Percentiles rank a stretch among this genome's conserved stretches.
phyloP scores from a whole-genome alignment of 2,113 vertebrate genomes.

The Gallinago media region DNA sequence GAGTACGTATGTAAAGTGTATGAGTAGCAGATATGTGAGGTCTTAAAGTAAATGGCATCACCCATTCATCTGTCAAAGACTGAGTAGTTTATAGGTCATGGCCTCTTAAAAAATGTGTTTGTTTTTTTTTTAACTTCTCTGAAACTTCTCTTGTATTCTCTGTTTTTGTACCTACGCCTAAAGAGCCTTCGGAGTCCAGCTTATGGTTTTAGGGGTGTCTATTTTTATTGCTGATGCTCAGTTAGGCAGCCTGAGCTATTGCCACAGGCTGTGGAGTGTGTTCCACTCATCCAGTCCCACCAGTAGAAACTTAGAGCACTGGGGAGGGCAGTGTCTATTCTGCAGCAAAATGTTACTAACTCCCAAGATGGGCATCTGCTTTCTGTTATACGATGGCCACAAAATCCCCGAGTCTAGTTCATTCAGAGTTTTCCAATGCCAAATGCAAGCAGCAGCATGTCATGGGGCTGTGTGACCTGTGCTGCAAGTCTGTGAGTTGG shows the following conservation, averaged over 20 bases:
- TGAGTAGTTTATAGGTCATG: background rate
- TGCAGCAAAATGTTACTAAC: background rate
- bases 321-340: background rate
- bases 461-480: background rate
- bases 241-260: background rate
- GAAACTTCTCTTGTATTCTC: background rate
- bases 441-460: background rate
- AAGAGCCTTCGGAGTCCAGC: background rate
- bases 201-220: background rate
- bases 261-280: fast-evolving
- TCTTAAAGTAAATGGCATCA: background rate
- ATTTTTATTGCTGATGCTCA: background rate
- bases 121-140: background rate
- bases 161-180: background rate
- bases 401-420: background rate
- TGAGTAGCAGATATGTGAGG: fast-evolving
- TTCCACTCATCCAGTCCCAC: background rate
- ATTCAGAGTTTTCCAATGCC: background rate
- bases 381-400: background rate
- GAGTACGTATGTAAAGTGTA: background rate
- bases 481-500: background rate
- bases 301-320: background rate
- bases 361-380: background rate
- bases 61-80: background rate
- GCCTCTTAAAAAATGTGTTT: background rate